These are phyloP conservation scores for Ormyrus thymus DNA, from an alignment of 2,888 invertebrate species.

Conservation along the genomic window DNA sequence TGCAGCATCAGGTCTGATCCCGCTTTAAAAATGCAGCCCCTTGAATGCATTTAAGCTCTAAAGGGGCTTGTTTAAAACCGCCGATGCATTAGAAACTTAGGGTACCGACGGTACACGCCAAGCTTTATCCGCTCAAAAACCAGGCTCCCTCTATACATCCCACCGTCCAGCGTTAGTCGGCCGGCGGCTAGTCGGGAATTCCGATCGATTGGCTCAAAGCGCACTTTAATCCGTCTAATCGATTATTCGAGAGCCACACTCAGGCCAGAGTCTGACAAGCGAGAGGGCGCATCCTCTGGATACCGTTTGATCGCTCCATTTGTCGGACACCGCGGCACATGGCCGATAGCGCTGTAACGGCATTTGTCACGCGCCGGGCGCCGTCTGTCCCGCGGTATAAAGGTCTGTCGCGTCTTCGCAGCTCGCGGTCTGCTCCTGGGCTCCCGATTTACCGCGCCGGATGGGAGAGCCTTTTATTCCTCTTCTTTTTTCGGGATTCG, in stretches of 20 bases:
- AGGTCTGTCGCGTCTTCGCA: no score
- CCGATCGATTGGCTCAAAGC: constrained; percentile 17
- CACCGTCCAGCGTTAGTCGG: background rate
- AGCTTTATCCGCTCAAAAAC: background rate
- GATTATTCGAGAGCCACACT: constrained; percentile 40
- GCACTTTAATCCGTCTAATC: constrained; percentile 43
- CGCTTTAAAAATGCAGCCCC: no score
- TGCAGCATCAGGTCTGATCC: no score
- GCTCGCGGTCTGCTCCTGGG: no score
- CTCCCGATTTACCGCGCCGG: background rate
- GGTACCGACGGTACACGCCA: background rate
- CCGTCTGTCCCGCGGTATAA: no score
- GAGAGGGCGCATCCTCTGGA: constrained; percentile 7
- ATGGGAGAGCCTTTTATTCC: background rate
- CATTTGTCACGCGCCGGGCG: background rate
- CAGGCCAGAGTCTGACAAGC: constrained; percentile 17
- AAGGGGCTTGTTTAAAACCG: background rate
- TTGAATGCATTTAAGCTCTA: background rate
- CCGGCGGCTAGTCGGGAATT: background rate
- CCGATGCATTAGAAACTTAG: constrained; percentile 7
- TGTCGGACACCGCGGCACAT: constrained; percentile 10
- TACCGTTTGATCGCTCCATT: constrained; percentile 47
- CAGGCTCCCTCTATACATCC: background rate
- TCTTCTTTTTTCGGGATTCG: constrained; percentile 7
- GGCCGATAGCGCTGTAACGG: constrained; percentile 1